These are phyloP conservation scores for Dusona sp. DNA, from an alignment of 2,888 invertebrate genomes.

Conservation along the genomic window DNA sequence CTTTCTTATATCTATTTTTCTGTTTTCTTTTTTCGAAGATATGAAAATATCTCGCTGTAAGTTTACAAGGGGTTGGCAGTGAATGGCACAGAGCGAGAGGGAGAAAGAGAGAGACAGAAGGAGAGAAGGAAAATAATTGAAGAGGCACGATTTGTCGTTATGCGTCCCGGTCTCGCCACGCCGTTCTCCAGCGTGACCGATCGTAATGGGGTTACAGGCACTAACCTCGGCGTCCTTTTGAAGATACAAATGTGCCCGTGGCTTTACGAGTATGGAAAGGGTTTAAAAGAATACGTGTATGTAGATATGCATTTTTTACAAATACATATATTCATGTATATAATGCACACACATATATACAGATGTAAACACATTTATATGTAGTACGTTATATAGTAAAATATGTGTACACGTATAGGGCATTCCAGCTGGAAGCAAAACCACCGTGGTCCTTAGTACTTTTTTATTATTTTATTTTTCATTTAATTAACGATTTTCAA, in stretches of 20 bases:
- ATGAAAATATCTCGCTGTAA: slow-evolving; percentile 40
- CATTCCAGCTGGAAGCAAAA: not conserved
- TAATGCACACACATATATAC: not conserved
- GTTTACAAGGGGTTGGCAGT: slow-evolving; percentile 12
- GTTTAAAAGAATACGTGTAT: slow-evolving; percentile 49
- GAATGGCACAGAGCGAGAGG: not conserved
- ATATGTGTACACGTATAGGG: not conserved
- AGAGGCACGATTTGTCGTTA: slow-evolving; percentile 69
- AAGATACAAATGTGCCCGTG: slow-evolving; percentile 77
- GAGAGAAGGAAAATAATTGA: slow-evolving; percentile 56
- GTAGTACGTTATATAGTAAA: not conserved
- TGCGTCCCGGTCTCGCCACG: slow-evolving; percentile 63
- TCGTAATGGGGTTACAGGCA: slow-evolving; percentile 78
- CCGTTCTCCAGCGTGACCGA: slow-evolving; percentile 74
- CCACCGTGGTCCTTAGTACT: not conserved
- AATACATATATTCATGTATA: slow-evolving; percentile 22
- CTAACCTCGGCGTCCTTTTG: slow-evolving; percentile 76
- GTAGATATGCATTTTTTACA: slow-evolving; percentile 34
- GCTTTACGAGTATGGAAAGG: slow-evolving; percentile 66
- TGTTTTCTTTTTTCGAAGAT: slow-evolving; percentile 1
- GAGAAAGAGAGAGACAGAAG: slow-evolving; percentile 19
- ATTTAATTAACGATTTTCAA: not conserved
- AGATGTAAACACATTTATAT: slow-evolving; percentile 25
- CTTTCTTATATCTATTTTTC: not conserved
- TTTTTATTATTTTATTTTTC: not conserved